These are phyloP conservation scores for Craterocephalus amniculus DNA, from an alignment of 2,797 vertebrate species.

Conservation along the genomic window DNA sequence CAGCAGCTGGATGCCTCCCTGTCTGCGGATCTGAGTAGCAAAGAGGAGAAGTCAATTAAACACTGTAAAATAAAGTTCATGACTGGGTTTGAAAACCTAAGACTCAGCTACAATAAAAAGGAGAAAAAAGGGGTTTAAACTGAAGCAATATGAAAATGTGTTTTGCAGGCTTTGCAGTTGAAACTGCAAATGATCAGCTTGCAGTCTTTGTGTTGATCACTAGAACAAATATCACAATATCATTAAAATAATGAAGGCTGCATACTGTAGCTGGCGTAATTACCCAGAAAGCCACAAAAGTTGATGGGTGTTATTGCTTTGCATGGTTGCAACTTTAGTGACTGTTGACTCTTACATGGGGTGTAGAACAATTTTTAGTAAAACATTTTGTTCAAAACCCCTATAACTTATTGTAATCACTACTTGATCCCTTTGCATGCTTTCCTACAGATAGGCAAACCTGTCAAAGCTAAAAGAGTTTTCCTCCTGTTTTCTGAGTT, in stretches of 20 bases:
- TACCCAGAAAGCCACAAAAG: background rate
- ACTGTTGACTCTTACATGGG: background rate
- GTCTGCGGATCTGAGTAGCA: slow-evolving; percentile 90
- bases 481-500: too few relatives aligned
- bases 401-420: too few relatives aligned
- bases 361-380: background rate
- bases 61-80: slow-evolving; percentile 53
- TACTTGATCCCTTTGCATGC: background rate
- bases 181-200: background rate
- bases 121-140: slow-evolving; percentile 11
- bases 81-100: slow-evolving; percentile 49
- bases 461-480: background rate
- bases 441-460: background rate
- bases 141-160: background rate
- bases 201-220: background rate
- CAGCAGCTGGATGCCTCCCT: slow-evolving; percentile 95
- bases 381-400: background rate
- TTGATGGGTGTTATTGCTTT: background rate
- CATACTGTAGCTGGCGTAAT: background rate
- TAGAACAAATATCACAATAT: background rate
- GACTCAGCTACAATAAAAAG: slow-evolving; percentile 51
- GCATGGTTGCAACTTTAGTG: background rate
- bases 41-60: slow-evolving; percentile 1
- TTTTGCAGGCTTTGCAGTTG: background rate
- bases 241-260: background rate